These are phyloP conservation scores for Pleuronectes platessa DNA, from an alignment of 2,113 vertebrate species.

Conservation along the genomic window DNA sequence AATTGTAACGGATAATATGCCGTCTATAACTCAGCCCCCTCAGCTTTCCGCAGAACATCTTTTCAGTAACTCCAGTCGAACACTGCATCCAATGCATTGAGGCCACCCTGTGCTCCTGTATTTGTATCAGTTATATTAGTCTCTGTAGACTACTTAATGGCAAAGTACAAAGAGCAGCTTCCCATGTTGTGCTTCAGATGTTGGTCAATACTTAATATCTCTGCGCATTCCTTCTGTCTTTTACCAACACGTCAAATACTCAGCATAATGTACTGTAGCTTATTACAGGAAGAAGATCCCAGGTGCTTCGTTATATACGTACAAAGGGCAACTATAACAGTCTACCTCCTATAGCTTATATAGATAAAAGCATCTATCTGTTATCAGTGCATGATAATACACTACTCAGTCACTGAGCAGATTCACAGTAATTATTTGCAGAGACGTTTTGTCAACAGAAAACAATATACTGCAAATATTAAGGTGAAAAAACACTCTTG, in stretches of 20 bases:
- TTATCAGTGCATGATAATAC: slow-evolving; percentile 30
- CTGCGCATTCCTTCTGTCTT: not conserved
- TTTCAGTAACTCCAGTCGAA: slow-evolving; percentile 19
- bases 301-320: slow-evolving; percentile 40
- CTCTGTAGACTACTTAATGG: slow-evolving; percentile 38
- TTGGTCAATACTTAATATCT: not conserved
- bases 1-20: slow-evolving; percentile 39
- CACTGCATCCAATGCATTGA: slow-evolving; percentile 17
- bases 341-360: slow-evolving; percentile 21
- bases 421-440: slow-evolving; percentile 37
- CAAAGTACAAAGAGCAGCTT: slow-evolving; percentile 56
- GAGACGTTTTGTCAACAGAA: slow-evolving; percentile 18
- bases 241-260: slow-evolving; percentile 39
- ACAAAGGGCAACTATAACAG: slow-evolving; percentile 48
- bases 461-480: slow-evolving; percentile 29
- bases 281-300: slow-evolving; percentile 28
- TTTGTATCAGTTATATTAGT: slow-evolving; percentile 56
- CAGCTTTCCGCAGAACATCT: not conserved
- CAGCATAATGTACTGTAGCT: slow-evolving; percentile 32
- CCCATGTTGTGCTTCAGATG: slow-evolving; percentile 16
- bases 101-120: slow-evolving; percentile 28
- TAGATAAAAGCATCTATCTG: slow-evolving; percentile 17
- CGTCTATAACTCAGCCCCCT: slow-evolving; percentile 9
- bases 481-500: slow-evolving; percentile 24
- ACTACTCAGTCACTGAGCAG: slow-evolving; percentile 26